Base-by-base conservation (phyloP, 2,797 vertebrate genomes). In the Momotus momota region DNA sequence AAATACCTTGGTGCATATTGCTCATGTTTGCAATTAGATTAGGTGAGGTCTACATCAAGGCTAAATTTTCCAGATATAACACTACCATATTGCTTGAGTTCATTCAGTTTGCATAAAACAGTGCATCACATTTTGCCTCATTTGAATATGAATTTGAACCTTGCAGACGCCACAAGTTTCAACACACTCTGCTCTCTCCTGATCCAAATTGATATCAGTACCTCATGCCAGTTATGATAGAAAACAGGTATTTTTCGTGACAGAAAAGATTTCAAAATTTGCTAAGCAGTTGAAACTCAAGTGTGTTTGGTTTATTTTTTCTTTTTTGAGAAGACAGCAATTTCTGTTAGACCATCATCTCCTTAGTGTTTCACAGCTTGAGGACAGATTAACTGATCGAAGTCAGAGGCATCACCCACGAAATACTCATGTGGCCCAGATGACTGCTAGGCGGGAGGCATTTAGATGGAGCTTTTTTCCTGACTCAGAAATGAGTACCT, bases 221-320 rank as follows among this genome's bases (percentile, higher is more conserved):
- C 66, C 75, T 80, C 33, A 35, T 40, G 12, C 7, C 14, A 31
- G 3, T 16, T 64, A 16, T 1, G 1, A 21, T 5, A 77, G 33
- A 62, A 79, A 88, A 31, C 4, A n/a, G 31, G 19, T 4, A 2
- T 46, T 84, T 94, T 69, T 40, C 51, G 43, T 61, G 9, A 20
- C 7, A 10, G n/a, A 49, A 73, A 20, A 61, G 2, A 33, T 49
- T 27, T 85, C 7, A 69, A 19, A 26, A n/a, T 51, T 33, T 81
- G 4, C 69, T 73, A 35, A 18, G 14, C 31, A 67, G 12, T 61
- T 61, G 41, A 45, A 92, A 49, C 8, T 60, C 69, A 14, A 41
- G 7, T 1, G 4, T 14, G 7, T 66, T 75, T 40, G 6, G 0
- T 3, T 29, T 15, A 23, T 16, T 31, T 19, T 18, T 3, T 40